These are phyloP conservation scores for Meteorus sp. DNA, from an alignment of 1,140 invertebrate species.

Conservation along the genomic window DNA sequence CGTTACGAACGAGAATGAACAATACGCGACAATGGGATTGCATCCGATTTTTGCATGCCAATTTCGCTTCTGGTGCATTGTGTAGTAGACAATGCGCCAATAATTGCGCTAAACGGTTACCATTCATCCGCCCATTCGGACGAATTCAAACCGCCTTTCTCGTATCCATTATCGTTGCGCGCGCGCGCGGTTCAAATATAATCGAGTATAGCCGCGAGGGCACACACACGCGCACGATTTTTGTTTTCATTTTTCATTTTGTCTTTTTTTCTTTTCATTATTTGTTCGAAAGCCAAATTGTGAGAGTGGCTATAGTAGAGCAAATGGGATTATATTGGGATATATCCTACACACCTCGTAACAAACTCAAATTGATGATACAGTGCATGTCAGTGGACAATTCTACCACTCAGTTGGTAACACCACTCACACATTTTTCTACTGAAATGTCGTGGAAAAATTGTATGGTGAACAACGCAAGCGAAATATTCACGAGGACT, in stretches of 20 bases:
- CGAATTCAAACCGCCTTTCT: constrained; percentile 57
- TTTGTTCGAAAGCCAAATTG: too few relatives aligned
- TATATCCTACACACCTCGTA: too few relatives aligned
- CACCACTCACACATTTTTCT: too few relatives aligned
- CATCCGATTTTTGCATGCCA: constrained; percentile 59
- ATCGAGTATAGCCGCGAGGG: background rate
- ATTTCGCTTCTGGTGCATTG: constrained; percentile 54
- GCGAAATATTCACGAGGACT: too few relatives aligned
- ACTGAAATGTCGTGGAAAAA: too few relatives aligned
- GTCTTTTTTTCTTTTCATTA: background rate
- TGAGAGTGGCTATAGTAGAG: too few relatives aligned
- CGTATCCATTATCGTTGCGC: constrained; percentile 54
- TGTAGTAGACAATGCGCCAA: constrained; percentile 57
- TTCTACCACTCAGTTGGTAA: too few relatives aligned
- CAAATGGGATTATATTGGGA: too few relatives aligned
- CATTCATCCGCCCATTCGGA: constrained; percentile 56
- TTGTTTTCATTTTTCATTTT: background rate
- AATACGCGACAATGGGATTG: constrained; percentile 56
- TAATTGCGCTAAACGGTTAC: constrained; percentile 58
- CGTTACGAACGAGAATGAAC: constrained; percentile 45
- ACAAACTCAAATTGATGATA: too few relatives aligned
- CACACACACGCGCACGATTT: background rate
- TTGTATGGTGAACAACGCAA: too few relatives aligned
- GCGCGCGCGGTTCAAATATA: constrained; percentile 43
- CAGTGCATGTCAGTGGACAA: too few relatives aligned